Evolutionary conservation across 2,113 vertebrate genomes (phyloP).

Genomic region (Mohoua ochrocephala): DNA sequence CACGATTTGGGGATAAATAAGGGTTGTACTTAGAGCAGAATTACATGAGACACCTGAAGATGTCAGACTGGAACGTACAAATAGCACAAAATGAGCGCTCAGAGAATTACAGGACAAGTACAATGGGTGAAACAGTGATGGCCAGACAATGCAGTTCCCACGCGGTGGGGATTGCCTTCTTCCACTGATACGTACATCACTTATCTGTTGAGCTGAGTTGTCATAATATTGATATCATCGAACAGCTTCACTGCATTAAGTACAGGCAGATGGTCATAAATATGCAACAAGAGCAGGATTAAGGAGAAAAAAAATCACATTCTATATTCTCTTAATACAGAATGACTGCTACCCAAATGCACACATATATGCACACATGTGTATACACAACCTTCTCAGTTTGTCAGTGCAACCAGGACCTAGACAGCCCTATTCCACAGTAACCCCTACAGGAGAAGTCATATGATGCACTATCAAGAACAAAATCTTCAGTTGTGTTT

Average conservation of each 20-base stretch:
- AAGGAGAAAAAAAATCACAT: neutral
- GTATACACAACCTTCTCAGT: neutral
- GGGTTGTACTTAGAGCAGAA: neutral
- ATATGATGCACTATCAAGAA: neutral
- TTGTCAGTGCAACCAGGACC: neutral
- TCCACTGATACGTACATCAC: neutral
- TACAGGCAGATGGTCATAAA: neutral
- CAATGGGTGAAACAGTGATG: neutral
- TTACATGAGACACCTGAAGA: neutral
- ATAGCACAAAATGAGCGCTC: too few species aligned
- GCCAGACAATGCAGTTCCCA: neutral
- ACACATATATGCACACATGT: accelerated
- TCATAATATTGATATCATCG: neutral
- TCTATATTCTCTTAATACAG: neutral
- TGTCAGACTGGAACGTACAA: neutral
- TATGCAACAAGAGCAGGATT: neutral
- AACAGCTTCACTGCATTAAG: neutral
- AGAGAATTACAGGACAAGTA: neutral
- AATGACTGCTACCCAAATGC: neutral
- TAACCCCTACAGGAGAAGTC: neutral
- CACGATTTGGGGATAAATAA: neutral
- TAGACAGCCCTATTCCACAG: neutral
- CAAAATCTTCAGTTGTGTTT: neutral
- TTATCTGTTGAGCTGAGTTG: neutral
- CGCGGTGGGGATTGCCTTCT: neutral